Evolutionary conservation across 2,888 invertebrate genomes (phyloP), one percentile per base, ranked within the genome.

Genomic region (Netelia melanura): DNA sequence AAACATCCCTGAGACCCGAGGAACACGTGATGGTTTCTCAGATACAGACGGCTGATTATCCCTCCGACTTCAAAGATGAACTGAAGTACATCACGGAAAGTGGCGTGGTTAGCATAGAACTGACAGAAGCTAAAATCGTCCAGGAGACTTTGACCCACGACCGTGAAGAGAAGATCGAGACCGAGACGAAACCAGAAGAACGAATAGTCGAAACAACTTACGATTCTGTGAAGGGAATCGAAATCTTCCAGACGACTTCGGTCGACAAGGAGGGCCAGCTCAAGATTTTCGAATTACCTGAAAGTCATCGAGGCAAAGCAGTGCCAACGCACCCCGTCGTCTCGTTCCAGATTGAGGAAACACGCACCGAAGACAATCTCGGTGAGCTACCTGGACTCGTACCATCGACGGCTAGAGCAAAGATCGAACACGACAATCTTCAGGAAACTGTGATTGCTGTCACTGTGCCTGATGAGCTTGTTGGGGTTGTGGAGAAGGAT

Each of bases 231-330:
- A 94, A 95, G 87, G 94, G 97, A 78, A 87, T 97, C 72, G 94
- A 95, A 86, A 92, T 97, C 3, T 95, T 94, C 74, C 95, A 97
- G 93, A 95, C 95, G 0, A 95, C 96, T 89, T 92, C 94, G 0
- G 94, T 95, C 52, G 97, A 97, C 93, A 95, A 95, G 86, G 97
- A 97, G 94, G 95, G 94, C 38, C 92, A 94, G 44, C 93, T 97
- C 21, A 90, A 91, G 30, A 86, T 94, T n/a, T 94, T 94, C 83
- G 95, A 95, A 85, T 89, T 94, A 75, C 95, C 95, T 2, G 95
- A 95, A 87, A 92, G 93, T 62, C 95, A 95, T 84, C 94, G 93
- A 88, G 94, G 95, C 5, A 95, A 95, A 93, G 82, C 93, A 30
- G 93, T 94, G 8, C 94, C 95, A 5, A 92, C 94, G 2, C 94